A percentile compares a stretch with the other conserved stretches of the same genome.
Conservation (phyloP, 1,140 invertebrate species). For the Nomia melanderi region DNA sequence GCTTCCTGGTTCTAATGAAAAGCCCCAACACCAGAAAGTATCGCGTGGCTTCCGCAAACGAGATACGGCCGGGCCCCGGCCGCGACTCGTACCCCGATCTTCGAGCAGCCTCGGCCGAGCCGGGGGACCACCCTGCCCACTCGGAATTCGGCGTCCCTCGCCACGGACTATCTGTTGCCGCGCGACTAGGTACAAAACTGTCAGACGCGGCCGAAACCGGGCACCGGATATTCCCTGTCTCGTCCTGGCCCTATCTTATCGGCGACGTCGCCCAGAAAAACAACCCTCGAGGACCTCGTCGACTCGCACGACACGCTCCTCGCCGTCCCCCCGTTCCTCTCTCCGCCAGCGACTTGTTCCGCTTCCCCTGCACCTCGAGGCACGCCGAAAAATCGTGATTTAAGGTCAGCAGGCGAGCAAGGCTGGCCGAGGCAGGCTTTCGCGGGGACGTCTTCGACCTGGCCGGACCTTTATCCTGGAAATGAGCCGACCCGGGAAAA, state of each 20-base stretch:
- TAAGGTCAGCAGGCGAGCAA: constrained; percentile 49
- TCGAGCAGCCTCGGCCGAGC: constrained; percentile 10
- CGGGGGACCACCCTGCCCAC: constrained; percentile 48
- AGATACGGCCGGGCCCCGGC: constrained; percentile 44
- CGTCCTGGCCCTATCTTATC: constrained; percentile 67
- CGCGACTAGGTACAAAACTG: constrained; percentile 67
- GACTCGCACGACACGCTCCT: constrained; percentile 37
- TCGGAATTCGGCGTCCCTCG: constrained; percentile 44
- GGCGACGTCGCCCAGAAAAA: constrained; percentile 45
- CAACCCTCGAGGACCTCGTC: constrained; percentile 46
- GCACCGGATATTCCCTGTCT: constrained; percentile 53
- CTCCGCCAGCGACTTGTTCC: not conserved
- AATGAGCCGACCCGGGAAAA: constrained; percentile 45
- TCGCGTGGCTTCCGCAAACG: constrained; percentile 57
- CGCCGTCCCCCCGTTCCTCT: not conserved
- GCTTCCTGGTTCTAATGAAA: constrained; percentile 52
- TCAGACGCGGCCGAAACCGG: constrained; percentile 57
- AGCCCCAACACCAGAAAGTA: constrained; percentile 44
- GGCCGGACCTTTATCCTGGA: constrained; percentile 48
- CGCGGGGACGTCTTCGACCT: constrained; percentile 16
- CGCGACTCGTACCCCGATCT: constrained; percentile 43
- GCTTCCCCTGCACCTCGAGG: too few species aligned
- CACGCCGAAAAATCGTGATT: constrained; percentile 62
- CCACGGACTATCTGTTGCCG: constrained; percentile 59
- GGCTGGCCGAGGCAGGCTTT: constrained; percentile 2